Evolutionary conservation across 2,113 vertebrate species (phyloP), one percentile per base, ranked within the genome.

Genomic region (Macroglossus sobrinus): DNA sequence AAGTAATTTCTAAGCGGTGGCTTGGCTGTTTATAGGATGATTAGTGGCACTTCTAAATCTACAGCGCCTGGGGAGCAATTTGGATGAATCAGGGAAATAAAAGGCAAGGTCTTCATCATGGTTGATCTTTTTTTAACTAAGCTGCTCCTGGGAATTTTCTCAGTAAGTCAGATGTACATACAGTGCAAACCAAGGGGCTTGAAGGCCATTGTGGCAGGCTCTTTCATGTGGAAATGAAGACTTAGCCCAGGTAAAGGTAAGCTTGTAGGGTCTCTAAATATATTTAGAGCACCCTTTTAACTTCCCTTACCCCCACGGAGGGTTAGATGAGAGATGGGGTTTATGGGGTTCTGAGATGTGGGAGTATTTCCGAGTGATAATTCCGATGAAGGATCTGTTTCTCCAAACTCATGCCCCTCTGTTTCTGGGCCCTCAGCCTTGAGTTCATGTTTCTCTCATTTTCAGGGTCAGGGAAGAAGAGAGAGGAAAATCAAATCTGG

Each of bases 241-340:
- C 86, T 57, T 89, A 50, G 79, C 97, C 11, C 76, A 14, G 78
- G 72, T 84, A 68, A 94, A 89, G 38, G 72, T 74, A 35, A 96
- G 74, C 89, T 79, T 95, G 55, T 71, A 75, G 97, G 94, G 95
- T 98, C 97, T 96, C 59, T 97, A 95, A 74, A 21, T 93, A 28
- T 59, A 66, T n/a, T 84, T 61, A 82, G 55, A 92, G 50, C 72
- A 15, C 26, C 84, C 78, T 93, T 93, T 91, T 88, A 72, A 93
- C 94, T 92, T 94, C 63, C 95, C 81, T 94, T 88, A 71, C 94
- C 97, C 93, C 94, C 95, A 89, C 19, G 76, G 95, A 91, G 68
- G 93, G 85, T 97, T 88, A 92, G 95, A 94, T 91, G 96, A 98
- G 97, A 98, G 97, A 98, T 97, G n/a, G n/a, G n/a, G 96, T 94